Evolutionary conservation across 1,140 invertebrate species (phyloP).

Genomic region (Drosophila saltans): DNA sequence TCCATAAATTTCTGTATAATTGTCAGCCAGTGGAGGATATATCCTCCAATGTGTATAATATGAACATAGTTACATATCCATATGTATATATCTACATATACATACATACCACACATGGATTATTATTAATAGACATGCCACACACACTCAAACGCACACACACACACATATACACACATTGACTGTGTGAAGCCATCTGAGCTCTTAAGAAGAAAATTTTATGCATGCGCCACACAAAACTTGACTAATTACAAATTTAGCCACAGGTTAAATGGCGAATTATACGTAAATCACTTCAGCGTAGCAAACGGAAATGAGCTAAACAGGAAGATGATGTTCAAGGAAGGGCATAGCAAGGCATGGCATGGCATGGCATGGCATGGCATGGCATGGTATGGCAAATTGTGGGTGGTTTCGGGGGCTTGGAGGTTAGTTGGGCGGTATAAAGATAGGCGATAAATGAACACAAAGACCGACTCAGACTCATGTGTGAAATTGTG

Average conservation of each 20-base stretch:
- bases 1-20: conserved; percentile 25
- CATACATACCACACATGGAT: conserved; percentile 1
- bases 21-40: conserved; percentile 38
- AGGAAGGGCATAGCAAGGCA: neutral
- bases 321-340: conserved; percentile 13
- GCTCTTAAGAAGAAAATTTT: conserved; percentile 41
- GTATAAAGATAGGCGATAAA: conserved; percentile 7
- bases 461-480: conserved; percentile 9
- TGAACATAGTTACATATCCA: conserved; percentile 39
- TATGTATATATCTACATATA: neutral
- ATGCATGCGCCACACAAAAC: conserved; percentile 56
- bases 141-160: neutral
- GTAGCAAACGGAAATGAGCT: conserved; percentile 19
- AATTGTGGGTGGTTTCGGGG: too few relatives aligned
- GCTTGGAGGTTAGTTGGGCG: too few relatives aligned
- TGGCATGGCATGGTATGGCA: too few relatives aligned
- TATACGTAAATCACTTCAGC: conserved; percentile 57
- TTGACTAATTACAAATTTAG: conserved; percentile 68
- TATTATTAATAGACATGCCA: conserved; percentile 5
- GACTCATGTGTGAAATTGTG: conserved; percentile 49
- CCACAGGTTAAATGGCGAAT: conserved; percentile 64
- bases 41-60: conserved; percentile 37
- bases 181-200: conserved; percentile 32
- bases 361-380: neutral
- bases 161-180: conserved; percentile 8